phyloP scores from a whole-genome alignment of 2,888 invertebrate species.

The Adineta ricciae region DNA sequence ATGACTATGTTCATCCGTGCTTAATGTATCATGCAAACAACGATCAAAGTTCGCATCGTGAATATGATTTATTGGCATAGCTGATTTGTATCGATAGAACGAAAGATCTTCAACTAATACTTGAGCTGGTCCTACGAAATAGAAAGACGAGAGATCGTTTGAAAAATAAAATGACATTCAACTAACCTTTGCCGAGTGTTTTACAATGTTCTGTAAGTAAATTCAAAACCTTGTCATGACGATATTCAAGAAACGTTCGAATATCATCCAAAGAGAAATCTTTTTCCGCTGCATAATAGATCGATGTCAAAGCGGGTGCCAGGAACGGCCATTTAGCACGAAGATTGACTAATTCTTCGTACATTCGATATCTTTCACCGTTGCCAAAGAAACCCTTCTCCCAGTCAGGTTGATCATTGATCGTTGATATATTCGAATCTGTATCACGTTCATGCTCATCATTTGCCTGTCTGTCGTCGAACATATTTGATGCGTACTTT shows the following conservation, averaged over 20 bases:
- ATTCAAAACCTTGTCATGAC: background rate
- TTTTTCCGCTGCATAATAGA: background rate
- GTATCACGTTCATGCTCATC: background rate
- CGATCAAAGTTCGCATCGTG: background rate
- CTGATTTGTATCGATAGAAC: background rate
- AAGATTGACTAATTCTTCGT: background rate
- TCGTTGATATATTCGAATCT: background rate
- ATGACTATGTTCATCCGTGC: background rate
- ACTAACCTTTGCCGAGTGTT: background rate
- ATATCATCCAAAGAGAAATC: background rate
- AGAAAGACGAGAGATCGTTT: background rate
- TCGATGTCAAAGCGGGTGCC: background rate
- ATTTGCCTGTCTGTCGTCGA: background rate
- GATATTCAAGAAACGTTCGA: background rate
- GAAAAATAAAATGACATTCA: background rate
- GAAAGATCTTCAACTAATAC: background rate
- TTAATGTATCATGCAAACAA: background rate
- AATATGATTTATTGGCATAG: background rate
- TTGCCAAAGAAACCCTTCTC: background rate
- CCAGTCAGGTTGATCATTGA: background rate
- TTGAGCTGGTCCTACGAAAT: background rate
- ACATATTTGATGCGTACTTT: background rate
- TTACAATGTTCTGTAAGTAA: background rate
- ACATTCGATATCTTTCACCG: background rate
- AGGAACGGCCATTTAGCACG: background rate